These are phyloP conservation scores for Spodoptera littoralis DNA, from an alignment of 2,888 invertebrate species.

Conservation along the genomic window DNA sequence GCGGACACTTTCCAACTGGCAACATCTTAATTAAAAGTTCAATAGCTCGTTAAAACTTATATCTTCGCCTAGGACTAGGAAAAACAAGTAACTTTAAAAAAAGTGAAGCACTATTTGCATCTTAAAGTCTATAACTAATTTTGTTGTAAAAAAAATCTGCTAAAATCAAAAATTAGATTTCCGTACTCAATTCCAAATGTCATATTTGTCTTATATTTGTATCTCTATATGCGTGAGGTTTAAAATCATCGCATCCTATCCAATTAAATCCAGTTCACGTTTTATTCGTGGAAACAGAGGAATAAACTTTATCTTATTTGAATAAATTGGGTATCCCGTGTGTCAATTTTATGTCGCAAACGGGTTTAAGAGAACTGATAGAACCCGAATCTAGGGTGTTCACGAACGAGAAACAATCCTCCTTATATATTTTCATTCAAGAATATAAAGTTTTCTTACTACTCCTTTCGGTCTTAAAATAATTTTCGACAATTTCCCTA, in stretches of 20 bases:
- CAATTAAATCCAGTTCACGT: conserved; percentile 7
- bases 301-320: conserved; percentile 49
- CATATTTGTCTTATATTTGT: too few relatives aligned
- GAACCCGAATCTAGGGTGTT: conserved; percentile 46
- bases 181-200: too few relatives aligned
- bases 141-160: too few relatives aligned
- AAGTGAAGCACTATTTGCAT: too few relatives aligned
- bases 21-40: conserved; percentile 43
- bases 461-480: too few relatives aligned
- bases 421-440: conserved; percentile 35
- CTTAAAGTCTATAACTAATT: too few relatives aligned
- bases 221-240: too few relatives aligned
- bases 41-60: conserved; percentile 29
- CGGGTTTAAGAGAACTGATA: conserved; percentile 50
- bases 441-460: too few relatives aligned
- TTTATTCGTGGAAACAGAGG: conserved; percentile 21
- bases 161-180: too few relatives aligned
- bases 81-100: not conserved
- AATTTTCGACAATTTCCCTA: too few relatives aligned
- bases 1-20: conserved; percentile 12
- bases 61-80: conserved; percentile 3
- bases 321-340: conserved; percentile 55
- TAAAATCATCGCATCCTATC: conserved; percentile 19
- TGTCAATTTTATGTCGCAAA: conserved; percentile 58
- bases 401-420: conserved; percentile 31